phyloP scores from a whole-genome alignment of 2,888 invertebrate species.

The Papilio demoleus region DNA sequence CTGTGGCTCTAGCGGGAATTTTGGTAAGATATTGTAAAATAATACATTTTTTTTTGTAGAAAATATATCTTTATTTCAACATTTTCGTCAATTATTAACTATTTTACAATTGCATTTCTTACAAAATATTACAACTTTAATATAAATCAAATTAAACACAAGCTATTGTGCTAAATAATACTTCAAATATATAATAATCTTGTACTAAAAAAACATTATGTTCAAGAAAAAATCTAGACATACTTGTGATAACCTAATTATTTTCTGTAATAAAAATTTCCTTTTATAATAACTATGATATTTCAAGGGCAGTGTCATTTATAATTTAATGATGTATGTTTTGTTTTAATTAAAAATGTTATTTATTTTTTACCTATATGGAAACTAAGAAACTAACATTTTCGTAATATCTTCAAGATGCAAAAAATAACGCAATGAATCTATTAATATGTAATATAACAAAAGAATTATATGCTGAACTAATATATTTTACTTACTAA shows the following conservation, averaged over 20 bases:
- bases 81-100: constrained; percentile 53
- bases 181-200: background rate
- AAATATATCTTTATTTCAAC: constrained; percentile 66
- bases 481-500: too few species aligned
- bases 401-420: background rate
- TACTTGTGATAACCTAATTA: too few species aligned
- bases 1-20: too few species aligned
- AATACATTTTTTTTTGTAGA: constrained; percentile 52
- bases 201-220: background rate
- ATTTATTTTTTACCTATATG: background rate
- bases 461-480: background rate
- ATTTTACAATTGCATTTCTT: constrained; percentile 44
- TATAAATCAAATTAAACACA: background rate
- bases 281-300: constrained; percentile 2
- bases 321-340: constrained; percentile 18
- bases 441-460: background rate
- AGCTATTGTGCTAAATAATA: background rate
- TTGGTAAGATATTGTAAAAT: constrained; percentile 36
- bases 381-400: constrained; percentile 33
- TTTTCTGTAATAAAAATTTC: background rate
- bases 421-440: background rate
- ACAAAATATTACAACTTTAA: constrained; percentile 43
- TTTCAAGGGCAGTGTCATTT: constrained; percentile 41
- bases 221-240: background rate
- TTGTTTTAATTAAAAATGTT: background rate